Evolutionary conservation across 37 sponge, comb jelly and placozoan genomes (phyloP).

Genomic region (Beroe ovata): DNA sequence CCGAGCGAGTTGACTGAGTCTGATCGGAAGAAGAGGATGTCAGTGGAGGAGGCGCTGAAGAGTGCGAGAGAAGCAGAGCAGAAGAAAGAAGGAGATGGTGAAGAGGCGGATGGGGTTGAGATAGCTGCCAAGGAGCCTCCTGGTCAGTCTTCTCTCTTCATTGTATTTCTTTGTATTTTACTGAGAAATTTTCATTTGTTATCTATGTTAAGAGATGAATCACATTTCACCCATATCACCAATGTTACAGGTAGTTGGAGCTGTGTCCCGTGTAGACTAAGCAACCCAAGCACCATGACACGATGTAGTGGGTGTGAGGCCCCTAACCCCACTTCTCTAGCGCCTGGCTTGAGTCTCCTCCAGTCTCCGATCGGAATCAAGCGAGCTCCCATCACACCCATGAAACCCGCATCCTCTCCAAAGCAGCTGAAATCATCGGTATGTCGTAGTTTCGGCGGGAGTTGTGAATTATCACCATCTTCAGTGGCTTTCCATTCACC

Average conservation of each 20-base stretch:
- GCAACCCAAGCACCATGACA: constrained; percentile 49
- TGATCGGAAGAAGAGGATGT: not conserved
- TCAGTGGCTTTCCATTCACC: no score
- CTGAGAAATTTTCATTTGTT: no score
- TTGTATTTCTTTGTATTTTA: no score
- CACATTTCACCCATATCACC: no score
- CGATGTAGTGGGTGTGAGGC: constrained; percentile 67
- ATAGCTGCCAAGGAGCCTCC: constrained; percentile 38
- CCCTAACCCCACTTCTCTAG: constrained; percentile 10
- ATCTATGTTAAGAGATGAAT: no score
- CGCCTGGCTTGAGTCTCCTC: not conserved
- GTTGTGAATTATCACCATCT: no score
- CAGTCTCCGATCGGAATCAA: constrained; percentile 58
- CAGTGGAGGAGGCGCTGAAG: constrained; percentile 16
- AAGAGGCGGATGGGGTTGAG: no score
- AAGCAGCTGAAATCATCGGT: not conserved
- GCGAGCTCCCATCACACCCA: constrained; percentile 65
- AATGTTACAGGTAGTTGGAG: constrained; percentile 62
- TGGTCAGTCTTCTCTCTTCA: constrained; percentile 1
- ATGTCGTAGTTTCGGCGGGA: no score
- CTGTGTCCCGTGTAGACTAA: constrained; percentile 50
- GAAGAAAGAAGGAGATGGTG: constrained; percentile 2
- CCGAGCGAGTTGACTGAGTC: not conserved
- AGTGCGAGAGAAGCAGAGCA: constrained; percentile 12
- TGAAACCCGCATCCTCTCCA: constrained; percentile 42